Evolutionary conservation across 1,140 invertebrate species (phyloP).

Genomic region (Elymnias hypermnestra): DNA sequence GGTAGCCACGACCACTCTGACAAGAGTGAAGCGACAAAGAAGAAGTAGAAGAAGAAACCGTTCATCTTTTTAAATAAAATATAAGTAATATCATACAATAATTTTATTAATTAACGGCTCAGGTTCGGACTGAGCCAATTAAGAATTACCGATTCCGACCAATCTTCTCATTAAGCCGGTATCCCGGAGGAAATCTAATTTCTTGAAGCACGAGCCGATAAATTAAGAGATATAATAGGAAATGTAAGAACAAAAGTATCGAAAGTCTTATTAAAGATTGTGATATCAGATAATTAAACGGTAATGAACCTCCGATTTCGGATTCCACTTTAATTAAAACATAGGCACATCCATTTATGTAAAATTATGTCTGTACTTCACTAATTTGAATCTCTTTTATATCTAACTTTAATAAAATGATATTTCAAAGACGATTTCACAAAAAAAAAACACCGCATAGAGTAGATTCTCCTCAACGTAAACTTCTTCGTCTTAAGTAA

Average conservation of each 20-base stretch:
- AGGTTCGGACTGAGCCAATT: conserved; percentile 20
- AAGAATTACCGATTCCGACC: conserved; percentile 21
- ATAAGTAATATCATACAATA: too few species aligned
- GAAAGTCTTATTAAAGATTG: conserved; percentile 2
- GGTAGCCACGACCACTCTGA: too few species aligned
- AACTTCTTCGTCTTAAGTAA: too few species aligned
- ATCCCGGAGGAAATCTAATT: conserved; percentile 25
- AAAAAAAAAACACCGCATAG: too few species aligned
- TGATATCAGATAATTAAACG: conserved; percentile 1
- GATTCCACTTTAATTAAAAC: too few species aligned
- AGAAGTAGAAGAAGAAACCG: not conserved
- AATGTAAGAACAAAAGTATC: conserved; percentile 16
- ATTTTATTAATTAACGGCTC: conserved; percentile 4
- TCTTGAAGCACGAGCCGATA: conserved; percentile 17
- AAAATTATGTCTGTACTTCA: too few species aligned
- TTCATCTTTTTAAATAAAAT: not conserved
- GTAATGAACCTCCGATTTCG: not conserved
- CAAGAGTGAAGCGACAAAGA: too few species aligned
- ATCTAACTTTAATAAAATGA: too few species aligned
- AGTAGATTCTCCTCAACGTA: too few species aligned
- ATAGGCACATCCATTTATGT: too few species aligned
- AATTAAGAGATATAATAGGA: conserved; percentile 21
- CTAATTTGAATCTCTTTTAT: too few species aligned
- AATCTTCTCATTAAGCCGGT: conserved; percentile 21
- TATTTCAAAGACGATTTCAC: too few species aligned